Evolutionary conservation across 2,797 vertebrate species (phyloP).

Genomic region (Ara ararauna): DNA sequence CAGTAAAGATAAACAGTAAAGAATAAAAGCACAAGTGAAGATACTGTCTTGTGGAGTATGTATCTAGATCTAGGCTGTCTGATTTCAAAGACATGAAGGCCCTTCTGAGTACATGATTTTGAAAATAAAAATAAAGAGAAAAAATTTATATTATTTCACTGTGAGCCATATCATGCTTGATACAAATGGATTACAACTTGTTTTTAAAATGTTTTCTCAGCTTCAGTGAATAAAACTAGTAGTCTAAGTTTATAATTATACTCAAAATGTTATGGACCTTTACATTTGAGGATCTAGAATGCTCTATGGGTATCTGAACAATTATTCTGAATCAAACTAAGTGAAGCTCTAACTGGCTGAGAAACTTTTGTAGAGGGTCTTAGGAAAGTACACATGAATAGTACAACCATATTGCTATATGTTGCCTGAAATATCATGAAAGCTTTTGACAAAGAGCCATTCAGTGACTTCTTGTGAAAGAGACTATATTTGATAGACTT

Average conservation of each 20-base stretch:
- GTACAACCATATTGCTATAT: background rate
- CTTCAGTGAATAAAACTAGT: background rate
- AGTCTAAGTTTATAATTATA: background rate
- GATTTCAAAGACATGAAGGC: background rate
- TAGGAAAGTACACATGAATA: background rate
- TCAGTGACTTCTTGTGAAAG: background rate
- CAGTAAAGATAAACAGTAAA: background rate
- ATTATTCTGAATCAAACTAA: background rate
- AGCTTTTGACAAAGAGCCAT: background rate
- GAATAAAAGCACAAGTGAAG: background rate
- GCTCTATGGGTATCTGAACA: background rate
- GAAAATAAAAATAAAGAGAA: background rate
- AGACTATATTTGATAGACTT: background rate
- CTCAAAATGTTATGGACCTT: background rate
- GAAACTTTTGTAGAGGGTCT: background rate
- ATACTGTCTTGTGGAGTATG: background rate
- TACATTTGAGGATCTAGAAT: background rate
- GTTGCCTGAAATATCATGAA: background rate
- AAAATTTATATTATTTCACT: background rate
- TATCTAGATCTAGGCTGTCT: background rate
- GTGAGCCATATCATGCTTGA: accelerated
- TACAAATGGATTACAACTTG: background rate
- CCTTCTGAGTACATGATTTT: background rate
- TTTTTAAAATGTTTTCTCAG: background rate
- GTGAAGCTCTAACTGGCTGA: background rate